phyloP scores from a whole-genome alignment of 2,113 vertebrate species.

The Peromyscus californicus region DNA sequence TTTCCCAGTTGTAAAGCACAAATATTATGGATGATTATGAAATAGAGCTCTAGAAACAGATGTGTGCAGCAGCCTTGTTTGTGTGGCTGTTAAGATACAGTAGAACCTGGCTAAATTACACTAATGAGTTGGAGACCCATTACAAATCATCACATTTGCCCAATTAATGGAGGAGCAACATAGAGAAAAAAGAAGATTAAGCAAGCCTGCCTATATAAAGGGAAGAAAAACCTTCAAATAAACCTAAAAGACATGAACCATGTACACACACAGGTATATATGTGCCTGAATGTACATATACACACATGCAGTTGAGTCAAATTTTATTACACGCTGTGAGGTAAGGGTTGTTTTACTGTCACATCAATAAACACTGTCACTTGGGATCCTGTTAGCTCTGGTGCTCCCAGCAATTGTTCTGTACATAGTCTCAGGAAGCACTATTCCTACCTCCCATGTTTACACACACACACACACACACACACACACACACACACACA shows the following conservation, averaged over 20 bases:
- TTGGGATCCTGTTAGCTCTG: not conserved
- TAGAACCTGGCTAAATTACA: constrained; percentile 73
- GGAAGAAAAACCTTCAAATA: not conserved
- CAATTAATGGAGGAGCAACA: constrained; percentile 70
- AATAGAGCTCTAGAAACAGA: constrained; percentile 50
- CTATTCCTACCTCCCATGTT: not conserved
- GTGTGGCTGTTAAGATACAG: constrained; percentile 64
- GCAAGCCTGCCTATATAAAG: constrained; percentile 7
- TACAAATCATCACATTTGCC: constrained; percentile 71
- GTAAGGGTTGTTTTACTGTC: not conserved
- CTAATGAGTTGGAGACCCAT: constrained; percentile 74
- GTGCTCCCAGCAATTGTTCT: not conserved
- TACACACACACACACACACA: not conserved
- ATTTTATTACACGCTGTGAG: not conserved
- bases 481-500: not conserved
- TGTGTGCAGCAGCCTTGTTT: not conserved
- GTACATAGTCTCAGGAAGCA: not conserved
- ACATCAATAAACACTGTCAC: not conserved
- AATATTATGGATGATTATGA: constrained; percentile 68
- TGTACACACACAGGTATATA: not conserved
- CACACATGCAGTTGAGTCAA: not conserved
- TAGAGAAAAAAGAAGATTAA: constrained; percentile 29
- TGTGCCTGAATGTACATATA: not conserved
- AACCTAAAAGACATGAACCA: not conserved
- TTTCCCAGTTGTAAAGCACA: constrained; percentile 71